Evolutionary conservation across 2,113 vertebrate genomes (phyloP).

Genomic region (Solea solea): DNA sequence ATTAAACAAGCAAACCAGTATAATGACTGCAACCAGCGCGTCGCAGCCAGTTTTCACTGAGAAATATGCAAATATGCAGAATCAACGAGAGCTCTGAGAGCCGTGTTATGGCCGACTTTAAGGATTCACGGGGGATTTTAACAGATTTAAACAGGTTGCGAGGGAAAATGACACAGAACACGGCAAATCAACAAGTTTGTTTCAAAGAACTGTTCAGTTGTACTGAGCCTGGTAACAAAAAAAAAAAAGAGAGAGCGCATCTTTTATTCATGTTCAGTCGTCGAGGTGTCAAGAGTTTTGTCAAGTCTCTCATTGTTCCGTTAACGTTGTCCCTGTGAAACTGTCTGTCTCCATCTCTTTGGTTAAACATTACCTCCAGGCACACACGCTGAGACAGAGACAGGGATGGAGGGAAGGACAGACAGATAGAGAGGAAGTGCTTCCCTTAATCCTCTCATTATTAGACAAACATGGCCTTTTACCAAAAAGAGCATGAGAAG

Average conservation of each 20-base stretch:
- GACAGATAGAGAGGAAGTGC: slow-evolving; percentile 12
- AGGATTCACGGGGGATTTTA: slow-evolving; percentile 23
- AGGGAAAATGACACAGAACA: slow-evolving; percentile 42
- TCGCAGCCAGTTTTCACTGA: no score
- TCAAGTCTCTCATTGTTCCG: slow-evolving; percentile 68
- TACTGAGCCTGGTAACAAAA: slow-evolving; percentile 34
- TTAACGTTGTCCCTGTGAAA: slow-evolving; percentile 72
- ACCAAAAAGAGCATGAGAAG: slow-evolving; percentile 11
- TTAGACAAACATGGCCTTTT: slow-evolving; percentile 55
- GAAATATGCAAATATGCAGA: no score
- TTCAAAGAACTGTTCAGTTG: slow-evolving; percentile 48
- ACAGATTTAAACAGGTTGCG: slow-evolving; percentile 36
- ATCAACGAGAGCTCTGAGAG: no score
- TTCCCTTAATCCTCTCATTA: slow-evolving; percentile 45
- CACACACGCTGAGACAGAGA: neutral
- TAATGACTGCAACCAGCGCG: no score
- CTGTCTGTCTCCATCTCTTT: slow-evolving; percentile 63
- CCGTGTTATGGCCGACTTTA: no score
- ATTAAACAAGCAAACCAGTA: no score
- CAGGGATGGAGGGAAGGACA: neutral
- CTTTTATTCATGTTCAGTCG: slow-evolving; percentile 76
- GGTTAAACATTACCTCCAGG: slow-evolving; percentile 66
- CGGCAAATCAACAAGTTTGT: slow-evolving; percentile 38
- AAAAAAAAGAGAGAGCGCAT: slow-evolving; percentile 41
- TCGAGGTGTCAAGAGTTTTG: slow-evolving; percentile 77